Base-by-base conservation (phyloP, 2,888 invertebrate genomes). In the Suillia variegata region DNA sequence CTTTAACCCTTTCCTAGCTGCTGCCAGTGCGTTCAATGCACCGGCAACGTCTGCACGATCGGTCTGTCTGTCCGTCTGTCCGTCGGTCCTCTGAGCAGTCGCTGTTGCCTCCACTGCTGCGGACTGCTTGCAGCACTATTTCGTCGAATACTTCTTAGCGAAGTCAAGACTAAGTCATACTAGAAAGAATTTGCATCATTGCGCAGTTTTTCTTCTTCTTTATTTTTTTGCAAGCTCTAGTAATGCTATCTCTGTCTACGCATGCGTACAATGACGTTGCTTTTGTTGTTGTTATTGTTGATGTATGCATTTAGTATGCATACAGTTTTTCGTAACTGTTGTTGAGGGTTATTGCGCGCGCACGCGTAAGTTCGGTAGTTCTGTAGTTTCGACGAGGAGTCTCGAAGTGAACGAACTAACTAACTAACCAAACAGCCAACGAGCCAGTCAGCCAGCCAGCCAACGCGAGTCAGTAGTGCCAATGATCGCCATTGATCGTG, bases 271-370 rank as follows among this genome's bases (percentile, higher is more conserved):
- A 45, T 20, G 45, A 8, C 45, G 45, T 20, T 13, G 38, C 45
- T 13, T 18, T 13, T 45, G 45, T 13, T n/a, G 38, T 38, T 4
- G 17, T 20, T 45, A n/a, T 38, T 38, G 38, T 26, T 5, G 26
- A n/a, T n/a, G 12, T 13, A n/a, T 38, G 38, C 45, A 45, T 45
- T 45, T 45, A 3, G 13, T 6, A 45, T 45, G 45, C 45, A 20
- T 45, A 74, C 74, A 69, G 74, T 74, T 74, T 75, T 75, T n/a
- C n/a, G 70, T 74, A 74, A 74, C 74, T 74, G 74, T 74, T 72
- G 67, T 70, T 75, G 72, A 74, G 74, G 74, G 74, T 68, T 75
- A 75, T 67, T 68, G 54, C 61, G 70, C 72, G 71, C 65, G 45
- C 21, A 12, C 34, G 21, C 51, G 48, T 55, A 50, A 56, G 50